Conservation (phyloP, 1,140 invertebrate species). For the Drosophila paulistorum region DNA sequence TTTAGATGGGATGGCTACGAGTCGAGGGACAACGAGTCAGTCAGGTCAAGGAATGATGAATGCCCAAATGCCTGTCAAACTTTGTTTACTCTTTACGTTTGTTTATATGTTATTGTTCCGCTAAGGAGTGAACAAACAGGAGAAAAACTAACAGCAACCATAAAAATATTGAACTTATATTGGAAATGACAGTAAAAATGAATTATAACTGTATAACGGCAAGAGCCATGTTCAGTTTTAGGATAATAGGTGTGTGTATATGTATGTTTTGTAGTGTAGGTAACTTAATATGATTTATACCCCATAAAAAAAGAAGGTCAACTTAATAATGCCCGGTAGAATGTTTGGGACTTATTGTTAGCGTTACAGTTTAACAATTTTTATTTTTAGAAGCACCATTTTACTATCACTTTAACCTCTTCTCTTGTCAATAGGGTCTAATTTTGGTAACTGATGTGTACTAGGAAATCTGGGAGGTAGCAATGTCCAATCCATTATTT, state of each 20-base stretch:
- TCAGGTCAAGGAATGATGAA: slow-evolving; percentile 42
- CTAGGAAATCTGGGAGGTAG: too few species aligned
- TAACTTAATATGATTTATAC: slow-evolving; percentile 6
- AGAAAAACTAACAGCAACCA: slow-evolving; percentile 32
- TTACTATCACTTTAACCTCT: too few species aligned
- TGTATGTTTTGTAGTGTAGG: background rate
- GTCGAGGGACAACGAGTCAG: background rate
- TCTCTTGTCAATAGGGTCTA: too few species aligned
- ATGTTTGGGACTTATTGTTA: too few species aligned
- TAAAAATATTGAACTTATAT: slow-evolving; percentile 73
- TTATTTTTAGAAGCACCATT: too few species aligned
- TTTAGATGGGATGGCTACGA: background rate
- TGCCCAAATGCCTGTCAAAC: slow-evolving; percentile 41
- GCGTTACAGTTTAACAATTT: too few species aligned
- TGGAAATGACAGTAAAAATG: slow-evolving; percentile 57
- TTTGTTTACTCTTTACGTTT: slow-evolving; percentile 32
- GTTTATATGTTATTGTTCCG: slow-evolving; percentile 19
- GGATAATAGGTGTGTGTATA: slow-evolving; percentile 21
- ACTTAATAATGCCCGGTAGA: too few species aligned
- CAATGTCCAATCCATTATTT: too few species aligned
- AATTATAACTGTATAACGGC: slow-evolving; percentile 60
- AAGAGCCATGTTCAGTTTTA: slow-evolving; percentile 18
- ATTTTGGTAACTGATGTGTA: too few species aligned
- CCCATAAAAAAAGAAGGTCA: background rate
- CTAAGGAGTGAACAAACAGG: slow-evolving; percentile 6